These are phyloP conservation scores for Vireo griseus DNA, from an alignment of 2,797 vertebrate genomes.

Conservation along the genomic window DNA sequence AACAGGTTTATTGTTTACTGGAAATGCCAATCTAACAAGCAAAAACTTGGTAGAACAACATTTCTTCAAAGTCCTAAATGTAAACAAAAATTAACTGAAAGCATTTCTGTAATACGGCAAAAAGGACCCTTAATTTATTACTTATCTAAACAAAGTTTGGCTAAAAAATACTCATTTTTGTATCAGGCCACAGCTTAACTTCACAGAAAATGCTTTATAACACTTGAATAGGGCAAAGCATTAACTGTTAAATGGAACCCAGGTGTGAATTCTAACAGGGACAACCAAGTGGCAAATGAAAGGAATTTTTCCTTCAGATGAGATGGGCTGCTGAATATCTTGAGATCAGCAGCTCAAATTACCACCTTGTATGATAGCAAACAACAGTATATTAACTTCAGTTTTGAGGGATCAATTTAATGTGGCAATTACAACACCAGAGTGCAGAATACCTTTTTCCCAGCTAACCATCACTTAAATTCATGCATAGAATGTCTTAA, in stretches of 20 bases:
- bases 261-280: background rate
- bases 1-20: background rate
- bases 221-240: background rate
- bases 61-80: constrained; percentile 20
- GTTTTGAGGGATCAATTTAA: background rate
- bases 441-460: background rate
- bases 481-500: background rate
- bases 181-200: background rate
- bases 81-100: background rate
- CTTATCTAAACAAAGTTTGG: constrained; percentile 28
- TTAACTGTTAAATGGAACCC: background rate
- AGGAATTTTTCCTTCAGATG: background rate
- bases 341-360: background rate
- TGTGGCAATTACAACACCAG: background rate
- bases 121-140: background rate
- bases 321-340: background rate
- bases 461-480: background rate
- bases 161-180: constrained; percentile 13
- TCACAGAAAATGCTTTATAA: constrained; percentile 6
- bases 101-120: background rate
- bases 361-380: background rate
- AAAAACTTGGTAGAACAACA: background rate
- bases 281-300: background rate
- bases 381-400: background rate
- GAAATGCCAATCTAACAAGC: constrained; percentile 18